Evolutionary conservation across 2,797 vertebrate species (phyloP).

Genomic region (Arrhamphus sclerolepis): DNA sequence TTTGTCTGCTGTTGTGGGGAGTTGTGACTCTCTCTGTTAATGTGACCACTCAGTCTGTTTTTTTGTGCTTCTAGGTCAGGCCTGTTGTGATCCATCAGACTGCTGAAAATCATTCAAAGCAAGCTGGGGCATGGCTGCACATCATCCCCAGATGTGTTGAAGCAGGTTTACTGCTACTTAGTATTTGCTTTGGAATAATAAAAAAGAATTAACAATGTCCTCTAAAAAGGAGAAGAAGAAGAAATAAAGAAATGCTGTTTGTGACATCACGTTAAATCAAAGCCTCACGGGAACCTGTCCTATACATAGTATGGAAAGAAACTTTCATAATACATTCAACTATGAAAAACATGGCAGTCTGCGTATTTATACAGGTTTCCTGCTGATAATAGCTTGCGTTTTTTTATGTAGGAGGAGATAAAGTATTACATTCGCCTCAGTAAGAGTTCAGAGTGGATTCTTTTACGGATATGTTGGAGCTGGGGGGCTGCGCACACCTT

Average conservation of each 20-base stretch:
- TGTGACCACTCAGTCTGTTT: too few species aligned
- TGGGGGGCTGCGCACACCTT: conserved; percentile 71
- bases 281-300: conserved; percentile 27
- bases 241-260: background rate
- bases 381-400: conserved; percentile 28
- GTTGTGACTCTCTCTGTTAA: too few species aligned
- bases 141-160: conserved; percentile 9
- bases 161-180: background rate
- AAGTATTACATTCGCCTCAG: conserved; percentile 54
- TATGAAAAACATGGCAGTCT: conserved; percentile 51
- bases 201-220: too few species aligned
- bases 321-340: conserved; percentile 68
- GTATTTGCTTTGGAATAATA: conserved; percentile 14
- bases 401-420: conserved; percentile 31
- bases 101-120: conserved; percentile 46
- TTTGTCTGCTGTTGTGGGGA: too few species aligned
- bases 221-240: background rate
- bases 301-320: conserved; percentile 47
- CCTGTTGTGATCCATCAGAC: conserved; percentile 15
- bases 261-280: conserved; percentile 28
- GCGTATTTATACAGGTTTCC: conserved; percentile 14
- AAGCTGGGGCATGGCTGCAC: conserved; percentile 25
- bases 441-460: conserved; percentile 37
- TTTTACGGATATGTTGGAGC: conserved; percentile 60
- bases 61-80: background rate